Base-by-base conservation (phyloP, 1,140 invertebrate species). In the Phymastichus coffea region DNA sequence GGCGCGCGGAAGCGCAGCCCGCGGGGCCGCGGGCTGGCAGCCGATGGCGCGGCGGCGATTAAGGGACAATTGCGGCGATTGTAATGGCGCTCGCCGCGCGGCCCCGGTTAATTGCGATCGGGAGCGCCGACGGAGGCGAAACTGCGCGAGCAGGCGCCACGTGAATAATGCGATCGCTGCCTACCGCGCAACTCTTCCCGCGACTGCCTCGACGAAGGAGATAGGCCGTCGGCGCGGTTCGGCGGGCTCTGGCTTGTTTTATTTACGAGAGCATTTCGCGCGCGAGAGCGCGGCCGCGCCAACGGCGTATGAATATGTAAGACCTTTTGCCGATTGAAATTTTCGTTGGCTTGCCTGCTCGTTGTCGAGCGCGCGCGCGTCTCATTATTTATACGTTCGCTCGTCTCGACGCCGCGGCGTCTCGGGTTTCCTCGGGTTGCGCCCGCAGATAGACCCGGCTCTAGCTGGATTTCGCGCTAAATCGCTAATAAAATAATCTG, bases 241-340 rank as follows among this genome's bases (percentile, higher is more conserved):
- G 48, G 61, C 58, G 38, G 44, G 49, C 44, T 46, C 51, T 57
- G 61, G 63, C 52, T 63, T 65, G 55, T 52, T 65, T 67, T 67
- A 65, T 65, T 65, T 65, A 67, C 48, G 58, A 57, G 44, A 40
- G 28, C 40, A 19, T n/a, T n/a, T n/a, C 4, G 25, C 14, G 14
- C 33, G 41, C 19, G 6, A 26, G 9, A 4, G 49, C 56, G n/a
- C 33, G 9, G 20, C n/a, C 33, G 38, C 37, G 28, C 14, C 8
- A 6, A n/a, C 20, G n/a, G 15, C 41, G 69, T 71, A 69, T 70
- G 73, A 76, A 77, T 76, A 76, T 75, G 70, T 77, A 74, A 76
- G 66, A 71, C 76, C 78, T 79, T 79, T 77, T 67, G 70, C 70
- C 77, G 76, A 78, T 78, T 79, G 75, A 76, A 78, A 77, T 77